phyloP scores from a whole-genome alignment of 2,113 vertebrate species.

The Odontesthes bonariensis region DNA sequence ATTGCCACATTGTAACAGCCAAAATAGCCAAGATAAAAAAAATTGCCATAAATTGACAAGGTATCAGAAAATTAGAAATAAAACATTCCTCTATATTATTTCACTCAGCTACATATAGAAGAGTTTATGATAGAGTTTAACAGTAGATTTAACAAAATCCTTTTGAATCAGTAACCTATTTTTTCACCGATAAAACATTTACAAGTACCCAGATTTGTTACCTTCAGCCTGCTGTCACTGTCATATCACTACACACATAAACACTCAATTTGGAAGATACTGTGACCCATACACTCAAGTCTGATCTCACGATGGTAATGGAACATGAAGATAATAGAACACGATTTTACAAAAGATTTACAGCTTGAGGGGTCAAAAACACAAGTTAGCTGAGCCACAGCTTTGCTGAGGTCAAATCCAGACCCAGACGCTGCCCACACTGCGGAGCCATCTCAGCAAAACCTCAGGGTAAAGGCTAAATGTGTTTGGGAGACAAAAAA shows the following conservation, averaged over 20 bases:
- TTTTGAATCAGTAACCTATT: conserved; percentile 26
- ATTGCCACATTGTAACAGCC: neutral
- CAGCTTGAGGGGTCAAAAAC: conserved; percentile 52
- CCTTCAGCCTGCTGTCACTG: too few species aligned
- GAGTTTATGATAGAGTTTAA: too few species aligned
- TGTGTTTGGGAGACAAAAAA: conserved; percentile 56
- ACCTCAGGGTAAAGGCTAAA: conserved; percentile 30
- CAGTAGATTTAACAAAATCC: neutral
- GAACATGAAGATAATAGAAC: conserved; percentile 32
- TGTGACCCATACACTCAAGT: neutral
- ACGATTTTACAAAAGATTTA: conserved; percentile 50
- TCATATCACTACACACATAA: conserved; percentile 2
- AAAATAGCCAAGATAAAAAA: neutral
- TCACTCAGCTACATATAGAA: neutral
- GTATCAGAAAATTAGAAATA: neutral
- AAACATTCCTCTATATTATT: neutral
- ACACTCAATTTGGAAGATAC: conserved; percentile 17
- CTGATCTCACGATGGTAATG: conserved; percentile 9
- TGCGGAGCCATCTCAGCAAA: conserved; percentile 67
- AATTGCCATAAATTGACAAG: neutral
- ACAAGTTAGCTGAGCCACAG: conserved; percentile 58
- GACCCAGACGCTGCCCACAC: conserved; percentile 73
- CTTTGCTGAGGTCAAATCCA: conserved; percentile 64
- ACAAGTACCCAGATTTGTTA: neutral
- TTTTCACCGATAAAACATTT: neutral